Conservation (phyloP, 1,140 invertebrate species). For the Ruditapes philippinarum region DNA sequence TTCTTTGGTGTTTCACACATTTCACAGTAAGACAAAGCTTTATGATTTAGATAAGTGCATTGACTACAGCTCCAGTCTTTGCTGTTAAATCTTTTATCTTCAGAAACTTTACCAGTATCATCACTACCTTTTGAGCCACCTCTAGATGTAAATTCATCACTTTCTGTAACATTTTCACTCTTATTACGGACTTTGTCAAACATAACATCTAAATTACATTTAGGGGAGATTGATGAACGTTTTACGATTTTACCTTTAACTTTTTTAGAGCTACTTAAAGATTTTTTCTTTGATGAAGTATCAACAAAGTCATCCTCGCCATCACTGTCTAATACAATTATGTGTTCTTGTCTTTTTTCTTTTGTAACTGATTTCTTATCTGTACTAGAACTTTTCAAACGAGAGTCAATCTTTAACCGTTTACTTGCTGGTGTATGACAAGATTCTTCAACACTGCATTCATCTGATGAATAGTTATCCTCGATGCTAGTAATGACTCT, state of each 20-base stretch:
- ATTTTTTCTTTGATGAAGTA: background rate
- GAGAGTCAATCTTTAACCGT: background rate
- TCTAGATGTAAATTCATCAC: background rate
- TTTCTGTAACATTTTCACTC: background rate
- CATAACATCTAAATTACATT: background rate
- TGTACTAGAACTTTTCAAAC: background rate
- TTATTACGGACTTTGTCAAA: background rate
- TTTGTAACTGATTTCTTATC: background rate
- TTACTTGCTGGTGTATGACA: background rate
- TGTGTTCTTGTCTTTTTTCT: background rate
- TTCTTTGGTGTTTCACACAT: conserved; percentile 80
- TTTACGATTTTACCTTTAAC: conserved; percentile 11
- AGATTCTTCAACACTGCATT: background rate
- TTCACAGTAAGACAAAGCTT: conserved; percentile 78
- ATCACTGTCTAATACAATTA: conserved; percentile 37
- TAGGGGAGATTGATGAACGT: conserved; percentile 8
- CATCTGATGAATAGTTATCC: background rate
- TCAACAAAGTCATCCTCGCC: conserved; percentile 59
- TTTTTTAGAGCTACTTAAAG: conserved; percentile 3
- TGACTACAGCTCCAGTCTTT: conserved; percentile 72
- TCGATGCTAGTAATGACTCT: background rate
- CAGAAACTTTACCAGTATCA: background rate
- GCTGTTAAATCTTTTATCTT: background rate
- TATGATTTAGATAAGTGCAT: conserved; percentile 82
- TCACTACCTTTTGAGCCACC: background rate